Evolutionary conservation across 1,140 invertebrate genomes (phyloP).

Genomic region (Meloidogyne exigua): DNA sequence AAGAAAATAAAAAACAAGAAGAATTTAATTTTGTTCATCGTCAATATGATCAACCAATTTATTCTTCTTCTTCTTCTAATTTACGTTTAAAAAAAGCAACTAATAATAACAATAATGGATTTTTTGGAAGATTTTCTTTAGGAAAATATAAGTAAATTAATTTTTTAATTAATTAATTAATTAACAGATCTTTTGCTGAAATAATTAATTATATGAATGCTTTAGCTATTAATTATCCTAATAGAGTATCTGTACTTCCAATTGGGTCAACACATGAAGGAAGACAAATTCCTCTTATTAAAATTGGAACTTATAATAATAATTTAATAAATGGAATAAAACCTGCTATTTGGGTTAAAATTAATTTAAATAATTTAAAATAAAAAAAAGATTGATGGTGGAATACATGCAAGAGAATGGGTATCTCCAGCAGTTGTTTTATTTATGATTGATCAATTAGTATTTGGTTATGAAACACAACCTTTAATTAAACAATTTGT

Average conservation of each 20-base stretch:
- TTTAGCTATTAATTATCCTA: conserved; percentile 57
- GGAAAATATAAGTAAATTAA: background rate
- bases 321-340: conserved; percentile 29
- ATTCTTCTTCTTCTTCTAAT: background rate
- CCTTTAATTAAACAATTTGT: conserved; percentile 56
- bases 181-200: conserved; percentile 1
- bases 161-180: background rate
- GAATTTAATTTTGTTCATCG: background rate
- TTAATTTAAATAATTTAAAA: too few relatives aligned
- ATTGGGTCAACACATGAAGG: conserved; percentile 63
- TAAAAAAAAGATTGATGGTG: conserved; percentile 55
- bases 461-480: conserved; percentile 56
- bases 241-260: conserved; percentile 56
- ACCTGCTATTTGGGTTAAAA: conserved; percentile 50
- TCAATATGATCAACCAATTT: background rate
- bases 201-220: conserved; percentile 39
- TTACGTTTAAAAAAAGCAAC: conserved; percentile 1
- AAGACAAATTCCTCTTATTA: conserved; percentile 61
- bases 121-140: background rate
- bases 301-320: conserved; percentile 24
- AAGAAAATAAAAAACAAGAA: conserved; percentile 1
- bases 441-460: conserved; percentile 64
- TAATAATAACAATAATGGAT: background rate
- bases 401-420: conserved; percentile 67
- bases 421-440: conserved; percentile 65